Conservation (phyloP, 2,113 vertebrate genomes). For the Ctenomys sociabilis region DNA sequence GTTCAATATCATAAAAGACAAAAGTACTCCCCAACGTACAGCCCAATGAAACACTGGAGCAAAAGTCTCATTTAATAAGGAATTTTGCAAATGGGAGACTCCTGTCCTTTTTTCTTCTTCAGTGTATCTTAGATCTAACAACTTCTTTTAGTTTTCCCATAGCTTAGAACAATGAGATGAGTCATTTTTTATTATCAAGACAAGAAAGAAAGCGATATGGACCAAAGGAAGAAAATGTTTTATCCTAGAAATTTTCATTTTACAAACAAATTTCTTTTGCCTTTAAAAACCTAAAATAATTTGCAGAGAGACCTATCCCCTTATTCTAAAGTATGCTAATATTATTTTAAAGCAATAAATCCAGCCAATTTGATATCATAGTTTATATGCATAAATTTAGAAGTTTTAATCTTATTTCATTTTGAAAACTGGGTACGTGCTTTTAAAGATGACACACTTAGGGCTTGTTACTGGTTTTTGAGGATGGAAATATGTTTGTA, state of each 20-base stretch:
- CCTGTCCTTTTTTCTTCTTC: not conserved
- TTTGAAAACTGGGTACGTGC: slow-evolving; percentile 54
- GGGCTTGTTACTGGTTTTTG: slow-evolving; percentile 8
- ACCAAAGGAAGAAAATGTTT: not conserved
- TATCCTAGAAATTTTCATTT: slow-evolving; percentile 48
- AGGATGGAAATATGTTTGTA: slow-evolving; percentile 42
- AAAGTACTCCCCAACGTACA: not conserved
- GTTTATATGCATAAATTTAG: not conserved
- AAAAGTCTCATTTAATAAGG: not conserved
- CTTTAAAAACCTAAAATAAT: slow-evolving; percentile 63
- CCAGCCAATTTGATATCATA: slow-evolving; percentile 1
- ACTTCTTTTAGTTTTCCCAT: not conserved
- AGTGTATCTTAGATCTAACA: not conserved
- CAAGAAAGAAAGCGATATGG: slow-evolving; percentile 41
- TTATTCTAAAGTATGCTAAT: slow-evolving; percentile 28
- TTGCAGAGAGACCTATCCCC: not conserved
- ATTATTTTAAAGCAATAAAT: slow-evolving; percentile 61
- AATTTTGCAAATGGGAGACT: slow-evolving; percentile 45
- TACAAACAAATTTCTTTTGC: not conserved
- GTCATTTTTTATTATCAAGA: slow-evolving; percentile 9
- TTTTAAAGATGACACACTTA: slow-evolving; percentile 50
- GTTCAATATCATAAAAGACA: not conserved
- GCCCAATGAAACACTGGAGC: not conserved
- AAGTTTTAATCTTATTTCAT: slow-evolving; percentile 39
- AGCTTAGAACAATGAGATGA: slow-evolving; percentile 1